These are phyloP conservation scores for Sialis fuliginosa DNA, from an alignment of 2,888 invertebrate genomes.

Conservation along the genomic window DNA sequence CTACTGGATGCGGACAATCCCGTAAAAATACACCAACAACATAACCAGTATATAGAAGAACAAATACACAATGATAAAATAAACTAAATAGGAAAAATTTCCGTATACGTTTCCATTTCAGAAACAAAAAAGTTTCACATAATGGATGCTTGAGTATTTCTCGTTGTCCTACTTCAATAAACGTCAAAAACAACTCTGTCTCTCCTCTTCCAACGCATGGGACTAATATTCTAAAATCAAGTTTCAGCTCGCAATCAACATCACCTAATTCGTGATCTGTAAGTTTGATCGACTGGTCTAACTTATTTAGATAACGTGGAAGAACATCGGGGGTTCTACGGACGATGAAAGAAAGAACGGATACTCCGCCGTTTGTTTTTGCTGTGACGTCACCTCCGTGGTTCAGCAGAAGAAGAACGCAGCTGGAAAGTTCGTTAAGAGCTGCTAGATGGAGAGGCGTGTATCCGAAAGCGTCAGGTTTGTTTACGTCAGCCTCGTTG, in stretches of 20 bases:
- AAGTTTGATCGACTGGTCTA: conserved; percentile 58
- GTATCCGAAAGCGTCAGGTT: conserved; percentile 65
- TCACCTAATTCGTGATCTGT: conserved; percentile 75
- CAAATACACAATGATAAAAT: conserved; percentile 59
- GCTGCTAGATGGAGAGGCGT: conserved; percentile 71
- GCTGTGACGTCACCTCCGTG: conserved; percentile 69
- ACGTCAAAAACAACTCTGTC: conserved; percentile 48
- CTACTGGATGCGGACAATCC: conserved; percentile 19
- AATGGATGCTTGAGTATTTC: conserved; percentile 67
- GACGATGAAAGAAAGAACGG: conserved; percentile 64
- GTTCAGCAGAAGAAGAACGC: conserved; percentile 53
- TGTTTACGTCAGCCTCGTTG: conserved; percentile 55
- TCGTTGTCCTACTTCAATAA: conserved; percentile 64
- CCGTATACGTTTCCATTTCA: conserved; percentile 69
- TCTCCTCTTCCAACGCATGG: conserved; percentile 45
- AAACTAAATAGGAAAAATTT: conserved; percentile 68
- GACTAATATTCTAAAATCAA: conserved; percentile 44
- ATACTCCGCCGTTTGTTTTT: conserved; percentile 62
- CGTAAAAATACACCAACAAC: conserved; percentile 43
- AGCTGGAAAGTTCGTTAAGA: conserved; percentile 61
- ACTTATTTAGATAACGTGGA: conserved; percentile 47
- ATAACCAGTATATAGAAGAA: conserved; percentile 54
- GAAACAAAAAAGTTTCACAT: conserved; percentile 65
- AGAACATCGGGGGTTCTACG: conserved; percentile 71
- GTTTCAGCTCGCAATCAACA: conserved; percentile 64